phyloP scores from a whole-genome alignment of 2,888 invertebrate genomes.

The Bombyx huttoni region DNA sequence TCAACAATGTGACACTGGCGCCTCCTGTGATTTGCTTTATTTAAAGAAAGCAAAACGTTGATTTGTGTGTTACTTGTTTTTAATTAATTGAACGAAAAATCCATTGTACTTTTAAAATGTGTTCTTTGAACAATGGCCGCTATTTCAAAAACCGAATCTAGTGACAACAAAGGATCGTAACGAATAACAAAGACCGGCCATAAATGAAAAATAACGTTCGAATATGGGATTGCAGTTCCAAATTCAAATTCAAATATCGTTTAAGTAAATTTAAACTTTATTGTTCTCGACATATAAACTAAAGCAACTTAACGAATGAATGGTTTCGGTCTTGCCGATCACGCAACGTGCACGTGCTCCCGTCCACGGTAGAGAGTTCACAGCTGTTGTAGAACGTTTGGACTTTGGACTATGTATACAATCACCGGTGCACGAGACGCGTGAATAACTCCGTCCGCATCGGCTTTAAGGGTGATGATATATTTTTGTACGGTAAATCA shows the following conservation, averaged over 20 bases:
- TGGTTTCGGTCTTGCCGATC: conserved; percentile 18
- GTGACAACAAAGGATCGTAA: neutral
- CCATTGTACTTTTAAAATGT: too few relatives aligned
- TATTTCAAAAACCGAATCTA: neutral
- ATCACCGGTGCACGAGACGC: conserved; percentile 47
- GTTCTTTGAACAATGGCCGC: neutral
- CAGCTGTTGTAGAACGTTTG: conserved; percentile 49
- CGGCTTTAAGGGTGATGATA: conserved; percentile 21
- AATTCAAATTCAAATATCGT: conserved; percentile 2
- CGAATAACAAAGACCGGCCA: conserved; percentile 2
- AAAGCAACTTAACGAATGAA: conserved; percentile 1
- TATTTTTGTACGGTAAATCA: conserved; percentile 19
- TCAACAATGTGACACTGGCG: too few relatives aligned
- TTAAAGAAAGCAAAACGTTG: too few relatives aligned
- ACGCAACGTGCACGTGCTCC: conserved; percentile 45
- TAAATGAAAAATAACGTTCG: conserved; percentile 8
- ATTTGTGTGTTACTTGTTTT: too few relatives aligned
- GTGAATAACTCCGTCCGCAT: conserved; percentile 30
- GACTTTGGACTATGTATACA: conserved; percentile 62
- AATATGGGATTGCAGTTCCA: conserved; percentile 10
- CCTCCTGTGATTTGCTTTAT: too few relatives aligned
- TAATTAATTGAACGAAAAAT: too few relatives aligned
- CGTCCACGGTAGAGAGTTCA: conserved; percentile 42
- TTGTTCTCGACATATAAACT: neutral
- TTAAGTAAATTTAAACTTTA: conserved; percentile 6